These are phyloP conservation scores for Caenorhabditis panamensis DNA, from an alignment of 2,888 invertebrate genomes.

Conservation along the genomic window DNA sequence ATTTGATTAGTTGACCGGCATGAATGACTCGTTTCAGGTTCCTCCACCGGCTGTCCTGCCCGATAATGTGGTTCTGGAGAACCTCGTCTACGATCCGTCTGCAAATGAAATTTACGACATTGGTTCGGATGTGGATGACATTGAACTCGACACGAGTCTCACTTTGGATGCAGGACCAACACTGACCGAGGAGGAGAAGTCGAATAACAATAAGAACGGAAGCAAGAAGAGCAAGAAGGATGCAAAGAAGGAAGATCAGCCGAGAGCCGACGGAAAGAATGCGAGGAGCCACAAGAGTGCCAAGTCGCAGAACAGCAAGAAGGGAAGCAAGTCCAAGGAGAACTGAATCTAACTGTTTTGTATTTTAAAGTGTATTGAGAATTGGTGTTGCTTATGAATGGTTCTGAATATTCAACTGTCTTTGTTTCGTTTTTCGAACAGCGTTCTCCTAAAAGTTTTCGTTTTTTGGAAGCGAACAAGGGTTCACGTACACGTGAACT, in stretches of 20 bases:
- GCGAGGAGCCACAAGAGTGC: neutral
- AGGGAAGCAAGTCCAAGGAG: too few relatives aligned
- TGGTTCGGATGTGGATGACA: conserved; percentile 37
- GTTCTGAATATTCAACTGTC: too few relatives aligned
- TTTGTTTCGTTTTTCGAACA: too few relatives aligned
- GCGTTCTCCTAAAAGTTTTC: too few relatives aligned
- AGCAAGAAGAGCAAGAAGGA: conserved; percentile 11
- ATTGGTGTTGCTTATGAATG: too few relatives aligned
- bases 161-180: conserved; percentile 1
- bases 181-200: conserved; percentile 15
- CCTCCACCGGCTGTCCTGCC: neutral
- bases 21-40: too few relatives aligned
- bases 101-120: conserved; percentile 30
- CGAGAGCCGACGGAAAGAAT: neutral
- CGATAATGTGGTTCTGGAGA: conserved; percentile 17
- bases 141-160: conserved; percentile 28
- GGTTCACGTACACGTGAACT: too few relatives aligned
- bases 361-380: too few relatives aligned
- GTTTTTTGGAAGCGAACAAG: too few relatives aligned
- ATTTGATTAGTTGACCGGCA: too few relatives aligned
- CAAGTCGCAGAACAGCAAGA: neutral
- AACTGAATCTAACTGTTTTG: too few relatives aligned
- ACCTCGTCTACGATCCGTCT: conserved; percentile 21
- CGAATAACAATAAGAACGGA: neutral
- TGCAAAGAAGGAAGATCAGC: neutral